phyloP scores from a whole-genome alignment of 92 coral and sea anemone species.

The Bergia puertoricense region DNA sequence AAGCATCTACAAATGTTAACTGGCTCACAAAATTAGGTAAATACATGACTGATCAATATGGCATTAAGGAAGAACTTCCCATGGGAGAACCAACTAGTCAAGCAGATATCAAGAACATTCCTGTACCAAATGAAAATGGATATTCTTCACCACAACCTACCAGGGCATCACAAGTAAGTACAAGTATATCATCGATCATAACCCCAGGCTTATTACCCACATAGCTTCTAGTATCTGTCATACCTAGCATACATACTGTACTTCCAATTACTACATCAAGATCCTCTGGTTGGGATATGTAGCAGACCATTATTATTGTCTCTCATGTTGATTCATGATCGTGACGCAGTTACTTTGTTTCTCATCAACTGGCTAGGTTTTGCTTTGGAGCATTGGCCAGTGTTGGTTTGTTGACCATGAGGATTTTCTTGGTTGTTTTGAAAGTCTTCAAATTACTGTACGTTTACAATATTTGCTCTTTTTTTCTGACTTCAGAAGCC shows the following conservation, averaged over 20 bases:
- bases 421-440: not conserved
- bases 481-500: slow-evolving; percentile 8
- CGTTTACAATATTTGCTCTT: not conserved
- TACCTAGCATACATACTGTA: no score
- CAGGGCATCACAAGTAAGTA: not conserved
- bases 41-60: slow-evolving; percentile 31
- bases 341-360: no score
- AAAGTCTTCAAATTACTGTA: not conserved
- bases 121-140: not conserved
- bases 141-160: not conserved
- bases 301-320: no score
- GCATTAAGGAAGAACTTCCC: not conserved
- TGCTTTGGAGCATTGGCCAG: not conserved
- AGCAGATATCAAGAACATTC: not conserved
- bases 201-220: no score
- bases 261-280: no score
- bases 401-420: not conserved
- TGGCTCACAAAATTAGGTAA: slow-evolving; percentile 36
- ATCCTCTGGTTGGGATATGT: no score
- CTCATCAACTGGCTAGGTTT: no score
- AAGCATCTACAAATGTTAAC: not conserved
- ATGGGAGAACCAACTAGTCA: not conserved
- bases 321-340: no score
- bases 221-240: no score
- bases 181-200: no score